Evolutionary conservation across 2,888 invertebrate genomes (phyloP).

Genomic region (Fragum whitleyi): DNA sequence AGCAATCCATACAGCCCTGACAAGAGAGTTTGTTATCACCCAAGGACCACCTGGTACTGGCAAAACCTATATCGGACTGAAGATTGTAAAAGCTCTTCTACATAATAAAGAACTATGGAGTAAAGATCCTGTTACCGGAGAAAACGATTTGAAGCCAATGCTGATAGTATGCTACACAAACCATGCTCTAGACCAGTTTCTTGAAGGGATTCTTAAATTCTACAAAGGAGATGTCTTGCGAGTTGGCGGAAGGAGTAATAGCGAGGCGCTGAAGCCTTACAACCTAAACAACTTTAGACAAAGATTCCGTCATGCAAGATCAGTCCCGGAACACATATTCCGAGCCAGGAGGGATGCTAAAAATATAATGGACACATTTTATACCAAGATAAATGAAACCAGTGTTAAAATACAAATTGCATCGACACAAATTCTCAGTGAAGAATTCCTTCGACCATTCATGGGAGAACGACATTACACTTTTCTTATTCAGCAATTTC

Average conservation of each 20-base stretch:
- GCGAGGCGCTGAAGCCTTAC: constrained; percentile 70
- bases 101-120: constrained; percentile 87
- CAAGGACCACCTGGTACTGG: constrained; percentile 94
- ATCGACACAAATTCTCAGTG: constrained; percentile 73
- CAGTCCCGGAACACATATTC: constrained; percentile 53
- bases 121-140: constrained; percentile 44
- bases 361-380: constrained; percentile 64
- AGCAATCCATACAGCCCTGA: constrained; percentile 80
- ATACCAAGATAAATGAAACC: constrained; percentile 63
- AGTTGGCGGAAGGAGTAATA: constrained; percentile 81
- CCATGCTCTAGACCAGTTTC: constrained; percentile 85
- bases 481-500: constrained; percentile 44
- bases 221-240: constrained; percentile 76
- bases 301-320: constrained; percentile 46
- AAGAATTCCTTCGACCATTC: constrained; percentile 64
- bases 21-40: constrained; percentile 82
- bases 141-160: constrained; percentile 78
- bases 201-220: constrained; percentile 82
- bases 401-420: constrained; percentile 67
- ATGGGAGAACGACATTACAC: constrained; percentile 48
- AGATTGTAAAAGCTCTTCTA: constrained; percentile 89
- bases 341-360: constrained; percentile 54
- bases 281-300: constrained; percentile 60
- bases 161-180: constrained; percentile 84
- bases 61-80: constrained; percentile 92